Base-by-base conservation (phyloP, 2,797 vertebrate genomes). In the Sebastes variabilis region DNA sequence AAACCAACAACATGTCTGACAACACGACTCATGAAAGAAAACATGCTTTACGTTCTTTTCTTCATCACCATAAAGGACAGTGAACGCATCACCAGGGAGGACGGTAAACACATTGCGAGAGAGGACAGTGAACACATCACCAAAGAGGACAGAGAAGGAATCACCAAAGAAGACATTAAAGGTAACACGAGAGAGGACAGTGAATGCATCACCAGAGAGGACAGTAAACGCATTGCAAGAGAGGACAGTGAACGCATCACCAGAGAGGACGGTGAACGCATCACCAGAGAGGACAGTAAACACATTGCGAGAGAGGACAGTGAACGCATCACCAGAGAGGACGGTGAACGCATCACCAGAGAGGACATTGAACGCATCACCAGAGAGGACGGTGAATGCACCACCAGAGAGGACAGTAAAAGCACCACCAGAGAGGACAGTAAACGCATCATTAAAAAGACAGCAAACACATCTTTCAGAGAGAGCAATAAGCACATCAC, bases 291-390 rank as follows among this genome's bases (percentile, higher is more conserved):
- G 22, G 10, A 24, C 18, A 66, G 29, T 24, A 1, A 24, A 55
- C 0, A 5, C 1, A 13, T 24, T 4, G 12, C 12, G 4, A 13
- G 36, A 42, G 12, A 38, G 36, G 36, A 38, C 36, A 38, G 12
- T 55, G 1, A 24, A 55, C 0, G 4, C 9, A 20, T 61, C 59
- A 61, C 54, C 5, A 56, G 9, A 22, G n/a, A 54, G 4, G n/a
- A 54, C n/a, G 1, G 52, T 11, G 0, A 54, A 54, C 0, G 10
- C 1, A 5, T 13, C 10, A 5, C 5, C 2, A 16, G 4, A 14
- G 38, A 42, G 38, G 13, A 42, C 38, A 42, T 18, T 24, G n/a
- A n/a, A n/a, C n/a, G n/a, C n/a, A 24, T 24, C 72, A 52, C 5
- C 3, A 13, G 3, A 20, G 8, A 55, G 52, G 52, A 55, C 38